phyloP scores from a whole-genome alignment of 2,797 vertebrate species.

The Spizella passerina region DNA sequence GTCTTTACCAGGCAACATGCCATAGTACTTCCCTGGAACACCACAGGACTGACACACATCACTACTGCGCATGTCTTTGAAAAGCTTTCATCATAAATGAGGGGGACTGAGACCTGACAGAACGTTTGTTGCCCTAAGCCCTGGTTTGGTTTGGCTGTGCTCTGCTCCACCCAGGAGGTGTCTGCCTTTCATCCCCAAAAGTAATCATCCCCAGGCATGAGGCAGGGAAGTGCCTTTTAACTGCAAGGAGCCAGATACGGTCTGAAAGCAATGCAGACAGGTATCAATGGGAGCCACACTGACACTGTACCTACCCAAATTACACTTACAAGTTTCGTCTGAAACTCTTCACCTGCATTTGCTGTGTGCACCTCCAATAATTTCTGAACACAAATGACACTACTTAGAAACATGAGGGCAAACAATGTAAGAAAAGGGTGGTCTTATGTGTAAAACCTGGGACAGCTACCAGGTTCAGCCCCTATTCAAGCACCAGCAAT shows the following conservation, averaged over 20 bases:
- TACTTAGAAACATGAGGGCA: neutral
- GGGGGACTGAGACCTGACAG: neutral
- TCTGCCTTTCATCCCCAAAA: conserved; percentile 16
- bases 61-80: neutral
- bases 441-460: neutral
- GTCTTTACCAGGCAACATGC: neutral
- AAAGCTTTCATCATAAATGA: neutral
- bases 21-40: neutral
- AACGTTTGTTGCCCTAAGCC: conserved; percentile 1
- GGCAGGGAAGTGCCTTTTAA: neutral
- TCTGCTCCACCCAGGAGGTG: conserved; percentile 1
- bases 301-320: neutral
- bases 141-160: neutral
- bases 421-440: neutral
- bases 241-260: neutral
- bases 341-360: neutral
- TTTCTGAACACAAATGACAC: neutral
- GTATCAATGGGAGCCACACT: neutral
- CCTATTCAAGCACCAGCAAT: neutral
- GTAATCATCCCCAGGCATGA: neutral
- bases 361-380: neutral
- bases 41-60: neutral
- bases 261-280: neutral
- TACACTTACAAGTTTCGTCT: neutral
- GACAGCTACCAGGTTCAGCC: neutral